phyloP scores from a whole-genome alignment of 2,113 vertebrate species.

The Hassar affinis region DNA sequence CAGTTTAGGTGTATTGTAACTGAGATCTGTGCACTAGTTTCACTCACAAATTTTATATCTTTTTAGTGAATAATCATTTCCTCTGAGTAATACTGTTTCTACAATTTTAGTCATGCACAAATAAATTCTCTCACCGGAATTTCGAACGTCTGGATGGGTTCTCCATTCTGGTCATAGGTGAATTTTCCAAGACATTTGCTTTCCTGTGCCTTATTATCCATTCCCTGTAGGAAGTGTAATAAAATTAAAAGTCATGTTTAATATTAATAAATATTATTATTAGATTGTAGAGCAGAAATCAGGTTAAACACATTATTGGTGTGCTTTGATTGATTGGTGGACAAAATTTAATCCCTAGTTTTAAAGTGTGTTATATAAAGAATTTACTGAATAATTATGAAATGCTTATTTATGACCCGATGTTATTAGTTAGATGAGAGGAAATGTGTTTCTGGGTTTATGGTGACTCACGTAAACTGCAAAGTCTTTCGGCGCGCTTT shows the following conservation, averaged over 20 bases:
- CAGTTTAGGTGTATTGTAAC: background rate
- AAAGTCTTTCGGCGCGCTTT: constrained; percentile 80
- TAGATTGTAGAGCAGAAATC: background rate
- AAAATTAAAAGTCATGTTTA: background rate
- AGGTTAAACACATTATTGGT: too few relatives aligned
- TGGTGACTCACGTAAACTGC: constrained; percentile 72
- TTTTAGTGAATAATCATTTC: too few relatives aligned
- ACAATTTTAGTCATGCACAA: too few relatives aligned
- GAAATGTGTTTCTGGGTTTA: background rate
- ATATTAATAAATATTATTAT: too few relatives aligned
- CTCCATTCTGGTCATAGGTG: constrained; percentile 14
- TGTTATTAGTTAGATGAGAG: background rate
- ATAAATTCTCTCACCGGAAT: constrained; percentile 3
- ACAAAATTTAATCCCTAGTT: background rate
- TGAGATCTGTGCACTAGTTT: too few relatives aligned
- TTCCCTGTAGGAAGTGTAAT: constrained; percentile 8
- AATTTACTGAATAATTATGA: background rate
- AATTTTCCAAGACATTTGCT: constrained; percentile 8
- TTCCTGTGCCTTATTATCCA: background rate
- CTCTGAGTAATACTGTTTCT: too few relatives aligned
- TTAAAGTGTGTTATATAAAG: background rate
- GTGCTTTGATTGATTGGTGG: too few relatives aligned
- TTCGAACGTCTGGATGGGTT: constrained; percentile 28
- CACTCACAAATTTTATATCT: too few relatives aligned
- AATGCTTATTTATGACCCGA: background rate